Base-by-base conservation (phyloP, 2,113 vertebrate species). In the Pelmatolapia mariae region DNA sequence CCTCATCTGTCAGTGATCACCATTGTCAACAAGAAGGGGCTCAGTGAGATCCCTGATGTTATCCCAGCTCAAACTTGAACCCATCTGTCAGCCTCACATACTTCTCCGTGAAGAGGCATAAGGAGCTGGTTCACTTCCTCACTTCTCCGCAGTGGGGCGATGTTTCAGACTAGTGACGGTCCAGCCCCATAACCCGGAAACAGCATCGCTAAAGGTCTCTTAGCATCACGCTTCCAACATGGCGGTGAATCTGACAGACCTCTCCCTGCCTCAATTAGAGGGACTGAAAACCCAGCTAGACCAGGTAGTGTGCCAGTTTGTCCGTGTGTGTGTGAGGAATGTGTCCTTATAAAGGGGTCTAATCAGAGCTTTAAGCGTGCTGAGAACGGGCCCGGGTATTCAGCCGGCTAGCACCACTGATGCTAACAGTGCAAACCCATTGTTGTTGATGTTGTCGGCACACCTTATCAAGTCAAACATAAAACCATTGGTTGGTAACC, bases 171-270 rank as follows among this genome's bases (percentile, higher is more conserved):
- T 11, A 26, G n/a, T 6, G 7, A 13, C 43, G 3, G 13, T 40
- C 6, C 54, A 10, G 5, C 40, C 43, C 29, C 36, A 19, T 84
- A 5, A 92, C 26, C 94, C 90, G 96, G 95, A 96, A 96, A 22
- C 29, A 54, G 19, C 56, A 18, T n/a, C 24, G 1, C 13, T 1
- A 3, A 36, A 24, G 54, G 53, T 86, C 81, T 50, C 45, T 50
- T 40, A 10, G 52, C 78, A 33, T 88, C 79, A 76, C 89, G 88
- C 81, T 91, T 83, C 88, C 93, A 98, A 96, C 91, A 99, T 98
- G 98, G 97, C 98, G 95, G 97, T 98, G 89, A 98, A 98, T 88
- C 97, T 98, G 7, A 95, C 97, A 29, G 98, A 98, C 90, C 94
- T 99, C 86, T 95, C 96, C 80, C 94, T 99, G 54, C 97, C 97